Evolutionary conservation across 2,797 vertebrate genomes (phyloP), one percentile per base, ranked within the genome.

Genomic region (Sarcoramphus papa): DNA sequence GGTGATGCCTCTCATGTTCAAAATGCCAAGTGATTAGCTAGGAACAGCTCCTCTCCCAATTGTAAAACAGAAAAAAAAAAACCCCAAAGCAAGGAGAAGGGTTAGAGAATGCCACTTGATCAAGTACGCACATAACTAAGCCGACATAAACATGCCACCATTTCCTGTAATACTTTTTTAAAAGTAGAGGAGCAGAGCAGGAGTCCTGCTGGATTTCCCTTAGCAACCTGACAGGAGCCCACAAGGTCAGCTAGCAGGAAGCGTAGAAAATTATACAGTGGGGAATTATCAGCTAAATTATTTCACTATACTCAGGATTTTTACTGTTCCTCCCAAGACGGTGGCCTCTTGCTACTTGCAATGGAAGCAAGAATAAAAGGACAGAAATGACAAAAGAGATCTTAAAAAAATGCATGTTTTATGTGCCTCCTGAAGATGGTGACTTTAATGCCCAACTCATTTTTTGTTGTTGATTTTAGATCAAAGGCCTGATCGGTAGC

Each of bases 191-290:
- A 97, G 96, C 93, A 95, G 97, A 94, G 86, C 97, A 91, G 97
- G 97, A 98, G 95, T 97, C 98, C 97, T 97, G 97, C 98, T 98
- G 98, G 95, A 98, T 98, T 98, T 98, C 98, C 98, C 98, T 98
- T 98, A 98, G 98, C 98, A 98, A 98, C 98, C 98, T 98, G 98
- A 98, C 98, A 98, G 98, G 89, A 98, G 98, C 98, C 98, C 98
- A 98, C 98, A 98, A 98, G 98, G 98, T 98, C 98, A 98, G 98
- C 97, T 98, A 98, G 98, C 98, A 98, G 98, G 98, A 98, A 98
- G 97, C 94, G 54, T 93, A 98, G 97, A 98, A 98, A 98, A 98
- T 98, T 98, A 98, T 98, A 98, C 98, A 97, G 97, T 94, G 94
- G 98, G 98, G 98, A 98, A 98, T 98, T 98, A 98, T 98, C 98